Base-by-base conservation (phyloP, 1,140 invertebrate genomes). In the Kradibia gibbosae region DNA sequence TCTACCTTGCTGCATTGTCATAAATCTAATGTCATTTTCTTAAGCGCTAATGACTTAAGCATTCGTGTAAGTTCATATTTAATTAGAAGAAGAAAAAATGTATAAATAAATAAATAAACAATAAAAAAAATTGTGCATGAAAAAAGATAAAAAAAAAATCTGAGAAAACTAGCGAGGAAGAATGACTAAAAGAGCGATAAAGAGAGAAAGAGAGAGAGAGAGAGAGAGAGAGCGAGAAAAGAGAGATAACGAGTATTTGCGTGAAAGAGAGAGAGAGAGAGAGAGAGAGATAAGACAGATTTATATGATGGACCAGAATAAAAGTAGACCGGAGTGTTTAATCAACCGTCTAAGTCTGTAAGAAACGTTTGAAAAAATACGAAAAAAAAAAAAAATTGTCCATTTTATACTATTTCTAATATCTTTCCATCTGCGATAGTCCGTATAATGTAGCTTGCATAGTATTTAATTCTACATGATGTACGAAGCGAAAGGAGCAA, bases 391-490 rank as follows among this genome's bases (percentile, higher is more conserved):
- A 73, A 85, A 84, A 86, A 80, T 85, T 88, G 86, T 87, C 89
- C 88, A 90, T 91, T 91, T 91, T 91, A 88, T 91, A 91, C 90
- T 81, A 82, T 91, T 91, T 90, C 86, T 90, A 90, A 90, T 86
- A 84, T 85, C 84, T 90, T 91, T 91, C 87, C 90, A 90, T 87
- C 85, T 86, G 84, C 85, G 84, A 88, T 91, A 90, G 86, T 86
- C 83, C 70, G 83, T 90, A 90, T 85, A 80, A 77, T 60, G 84
- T 89, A 90, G 85, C 82, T 86, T 89, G 85, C 85, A 88, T 89
- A 90, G 86, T 91, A 90, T 82, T 82, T 82, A 78, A 78, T 76
- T 82, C 36, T 74, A 73, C 50, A 74, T 65, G 42, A 82, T 82
- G 20, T 82, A 79, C 36, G 28, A 53, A 76, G 22, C 42, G 48